Percentiles rank a stretch among this genome's conserved stretches.
Conservation (phyloP, 2,113 vertebrate genomes). For the Nothobranchius kuhntae region DNA sequence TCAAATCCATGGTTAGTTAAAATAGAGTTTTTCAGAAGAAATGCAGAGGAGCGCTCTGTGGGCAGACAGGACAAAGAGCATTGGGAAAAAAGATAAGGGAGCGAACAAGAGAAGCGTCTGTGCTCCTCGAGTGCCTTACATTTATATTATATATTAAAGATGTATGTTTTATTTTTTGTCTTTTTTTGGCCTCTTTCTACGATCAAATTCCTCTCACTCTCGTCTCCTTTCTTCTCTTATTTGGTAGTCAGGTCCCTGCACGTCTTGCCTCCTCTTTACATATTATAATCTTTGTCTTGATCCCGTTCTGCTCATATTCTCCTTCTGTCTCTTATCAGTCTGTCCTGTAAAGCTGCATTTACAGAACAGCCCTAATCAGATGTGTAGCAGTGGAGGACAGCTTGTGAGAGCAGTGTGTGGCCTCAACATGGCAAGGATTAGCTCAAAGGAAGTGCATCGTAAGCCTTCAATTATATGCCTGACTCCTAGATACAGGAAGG, state of each 20-base stretch:
- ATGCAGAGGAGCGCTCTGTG: too few species aligned
- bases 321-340: conserved; percentile 50
- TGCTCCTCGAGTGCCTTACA: too few species aligned
- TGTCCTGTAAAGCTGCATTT: conserved; percentile 68
- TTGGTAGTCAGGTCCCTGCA: conserved; percentile 19
- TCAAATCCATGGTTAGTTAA: too few species aligned
- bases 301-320: conserved; percentile 26
- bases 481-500: conserved; percentile 46
- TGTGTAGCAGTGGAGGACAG: conserved; percentile 60
- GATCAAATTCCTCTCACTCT: conserved; percentile 13
- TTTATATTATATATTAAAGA: too few species aligned
- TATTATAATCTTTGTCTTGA: conserved; percentile 50
- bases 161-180: background rate
- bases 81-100: too few species aligned
- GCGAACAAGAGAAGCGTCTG: too few species aligned
- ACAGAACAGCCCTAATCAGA: conserved; percentile 71
- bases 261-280: conserved; percentile 45
- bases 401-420: conserved; percentile 69
- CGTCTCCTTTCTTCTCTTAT: conserved; percentile 21
- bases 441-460: conserved; percentile 52
- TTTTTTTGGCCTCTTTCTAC: background rate
- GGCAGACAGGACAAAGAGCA: too few species aligned
- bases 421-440: conserved; percentile 68
- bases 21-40: too few species aligned
- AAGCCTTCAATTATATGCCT: conserved; percentile 76